These are phyloP conservation scores for Eudyptes chrysolophus DNA, from an alignment of 2,113 vertebrate genomes.

Conservation along the genomic window DNA sequence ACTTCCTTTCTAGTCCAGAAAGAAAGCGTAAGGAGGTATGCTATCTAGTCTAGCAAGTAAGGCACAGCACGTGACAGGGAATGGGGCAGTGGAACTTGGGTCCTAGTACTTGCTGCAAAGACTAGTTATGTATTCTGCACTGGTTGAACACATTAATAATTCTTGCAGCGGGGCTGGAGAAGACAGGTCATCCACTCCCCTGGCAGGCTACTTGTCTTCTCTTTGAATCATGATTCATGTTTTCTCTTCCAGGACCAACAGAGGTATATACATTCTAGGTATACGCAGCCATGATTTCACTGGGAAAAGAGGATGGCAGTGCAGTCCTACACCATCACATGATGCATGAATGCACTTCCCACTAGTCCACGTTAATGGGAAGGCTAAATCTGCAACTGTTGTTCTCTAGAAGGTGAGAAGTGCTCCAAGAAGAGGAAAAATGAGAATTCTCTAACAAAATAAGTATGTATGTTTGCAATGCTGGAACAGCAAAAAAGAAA, in stretches of 20 bases:
- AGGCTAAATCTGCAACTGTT: background rate
- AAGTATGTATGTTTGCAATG: background rate
- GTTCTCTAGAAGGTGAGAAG: background rate
- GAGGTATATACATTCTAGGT: background rate
- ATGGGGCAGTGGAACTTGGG: background rate
- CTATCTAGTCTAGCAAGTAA: background rate
- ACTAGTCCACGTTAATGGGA: background rate
- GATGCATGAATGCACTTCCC: background rate
- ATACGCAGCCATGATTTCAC: background rate
- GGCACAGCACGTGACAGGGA: fast-evolving
- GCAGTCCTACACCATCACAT: background rate
- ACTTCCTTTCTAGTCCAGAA: background rate
- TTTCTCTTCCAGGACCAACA: background rate
- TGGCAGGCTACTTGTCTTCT: background rate
- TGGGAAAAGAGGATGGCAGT: background rate
- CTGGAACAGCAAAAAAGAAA: background rate
- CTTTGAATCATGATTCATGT: background rate
- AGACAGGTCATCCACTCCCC: background rate
- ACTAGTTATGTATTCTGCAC: background rate
- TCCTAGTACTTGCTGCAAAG: background rate
- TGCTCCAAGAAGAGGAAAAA: background rate
- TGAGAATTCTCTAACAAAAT: background rate
- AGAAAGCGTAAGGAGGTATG: background rate
- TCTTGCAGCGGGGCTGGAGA: background rate
- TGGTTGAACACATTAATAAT: background rate